Conservation (phyloP, 2,888 invertebrate species). For the Heteropelma amictum region DNA sequence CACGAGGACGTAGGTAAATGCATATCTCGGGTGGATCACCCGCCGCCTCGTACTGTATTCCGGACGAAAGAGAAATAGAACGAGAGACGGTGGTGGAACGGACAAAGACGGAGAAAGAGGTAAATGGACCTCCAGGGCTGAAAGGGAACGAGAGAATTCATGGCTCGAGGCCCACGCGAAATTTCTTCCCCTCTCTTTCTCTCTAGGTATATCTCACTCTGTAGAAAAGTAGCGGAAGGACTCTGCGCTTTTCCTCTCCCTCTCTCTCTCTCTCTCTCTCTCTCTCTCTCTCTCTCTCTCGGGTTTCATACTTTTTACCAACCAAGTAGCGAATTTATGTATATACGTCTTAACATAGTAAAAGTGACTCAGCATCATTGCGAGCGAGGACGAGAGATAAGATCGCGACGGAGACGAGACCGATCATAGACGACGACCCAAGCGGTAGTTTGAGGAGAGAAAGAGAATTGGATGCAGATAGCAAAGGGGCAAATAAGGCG, state of each 20-base stretch:
- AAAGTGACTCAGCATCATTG: slow-evolving; percentile 43
- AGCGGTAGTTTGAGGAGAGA: too few species aligned
- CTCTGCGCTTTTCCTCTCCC: neutral
- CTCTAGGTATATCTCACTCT: neutral
- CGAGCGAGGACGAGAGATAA: slow-evolving; percentile 15
- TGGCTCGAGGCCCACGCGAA: slow-evolving; percentile 46
- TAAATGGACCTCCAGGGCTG: slow-evolving; percentile 61
- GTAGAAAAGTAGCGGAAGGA: too few species aligned
- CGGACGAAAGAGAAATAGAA: slow-evolving; percentile 33
- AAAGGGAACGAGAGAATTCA: slow-evolving; percentile 26
- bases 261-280: neutral
- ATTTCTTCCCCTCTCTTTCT: slow-evolving; percentile 4
- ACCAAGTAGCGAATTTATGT: too few species aligned
- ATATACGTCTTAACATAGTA: too few species aligned
- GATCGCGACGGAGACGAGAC: slow-evolving; percentile 46
- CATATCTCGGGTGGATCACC: slow-evolving; percentile 53
- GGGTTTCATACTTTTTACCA: neutral
- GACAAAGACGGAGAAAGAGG: slow-evolving; percentile 46
- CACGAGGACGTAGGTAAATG: slow-evolving; percentile 50
- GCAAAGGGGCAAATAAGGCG: slow-evolving; percentile 59
- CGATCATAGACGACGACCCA: slow-evolving; percentile 1
- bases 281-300: neutral
- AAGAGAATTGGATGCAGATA: slow-evolving; percentile 47
- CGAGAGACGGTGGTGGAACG: neutral
- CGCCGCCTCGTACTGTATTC: slow-evolving; percentile 21